Percentiles rank a stretch among this genome's conserved stretches.
Evolutionary conservation across 2,888 invertebrate genomes (phyloP).

Genomic region (Falcaria lacertinaria): DNA sequence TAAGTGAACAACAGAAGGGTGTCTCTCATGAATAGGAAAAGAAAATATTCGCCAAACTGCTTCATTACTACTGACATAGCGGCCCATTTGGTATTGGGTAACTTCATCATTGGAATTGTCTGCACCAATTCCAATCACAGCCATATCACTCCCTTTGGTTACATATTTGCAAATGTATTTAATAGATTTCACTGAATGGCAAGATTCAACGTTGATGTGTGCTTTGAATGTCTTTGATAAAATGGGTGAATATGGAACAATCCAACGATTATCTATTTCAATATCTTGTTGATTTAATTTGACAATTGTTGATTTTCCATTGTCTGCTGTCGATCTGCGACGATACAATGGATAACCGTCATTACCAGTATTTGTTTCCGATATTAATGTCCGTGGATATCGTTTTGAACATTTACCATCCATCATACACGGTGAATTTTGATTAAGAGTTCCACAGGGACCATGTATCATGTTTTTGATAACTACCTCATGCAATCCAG

Average conservation of each 20-base stretch:
- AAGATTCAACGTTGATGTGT: conserved; percentile 15
- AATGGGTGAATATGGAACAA: conserved; percentile 15
- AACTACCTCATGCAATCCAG: conserved; percentile 19
- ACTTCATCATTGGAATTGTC: conserved; percentile 26
- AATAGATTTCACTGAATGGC: conserved; percentile 8
- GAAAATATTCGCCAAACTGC: conserved; percentile 6
- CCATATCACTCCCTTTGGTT: conserved; percentile 49
- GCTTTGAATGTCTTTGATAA: conserved; percentile 5
- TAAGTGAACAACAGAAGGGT: conserved; percentile 11
- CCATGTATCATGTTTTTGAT: conserved; percentile 48
- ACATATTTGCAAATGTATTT: conserved; percentile 42
- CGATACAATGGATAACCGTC: conserved; percentile 20
- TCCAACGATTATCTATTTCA: conserved; percentile 16
- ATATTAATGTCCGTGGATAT: conserved; percentile 19
- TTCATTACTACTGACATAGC: neutral
- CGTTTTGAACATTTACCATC: conserved; percentile 35
- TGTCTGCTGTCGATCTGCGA: conserved; percentile 19
- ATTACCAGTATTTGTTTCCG: conserved; percentile 23
- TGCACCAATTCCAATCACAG: conserved; percentile 29
- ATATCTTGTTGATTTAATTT: conserved; percentile 17
- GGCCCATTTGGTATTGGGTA: conserved; percentile 3
- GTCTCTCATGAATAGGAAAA: conserved; percentile 13
- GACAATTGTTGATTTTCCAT: conserved; percentile 15
- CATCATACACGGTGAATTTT: conserved; percentile 44
- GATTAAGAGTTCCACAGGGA: conserved; percentile 43